Percentiles rank a stretch among this genome's conserved stretches.
Conservation (phyloP, 2,113 vertebrate genomes). For the Hydropotes inermis region DNA sequence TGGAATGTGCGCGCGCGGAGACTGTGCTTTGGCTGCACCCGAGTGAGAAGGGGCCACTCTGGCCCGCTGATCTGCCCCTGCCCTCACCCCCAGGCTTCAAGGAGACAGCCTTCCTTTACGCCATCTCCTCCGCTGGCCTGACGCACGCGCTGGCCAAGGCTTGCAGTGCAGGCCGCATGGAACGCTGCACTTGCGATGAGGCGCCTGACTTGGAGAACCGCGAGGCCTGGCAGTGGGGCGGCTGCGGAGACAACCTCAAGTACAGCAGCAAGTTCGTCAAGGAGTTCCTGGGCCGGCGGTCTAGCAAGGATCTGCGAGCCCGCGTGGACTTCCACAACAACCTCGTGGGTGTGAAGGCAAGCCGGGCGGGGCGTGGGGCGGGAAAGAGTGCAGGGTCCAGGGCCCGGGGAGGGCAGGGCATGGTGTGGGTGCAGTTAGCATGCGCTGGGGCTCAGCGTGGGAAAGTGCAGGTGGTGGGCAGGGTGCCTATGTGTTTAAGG, state of each 20-base stretch:
- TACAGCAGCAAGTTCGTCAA: constrained; percentile 99
- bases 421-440: not conserved
- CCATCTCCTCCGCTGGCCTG: constrained; percentile 95
- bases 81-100: constrained; percentile 88
- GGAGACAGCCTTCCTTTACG: constrained; percentile 96
- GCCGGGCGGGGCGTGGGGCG: not conserved
- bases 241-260: constrained; percentile 98
- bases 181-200: constrained; percentile 98
- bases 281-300: constrained; percentile 96
- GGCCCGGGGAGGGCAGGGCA: rapidly evolving
- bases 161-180: constrained; percentile 96
- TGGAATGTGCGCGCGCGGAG: not conserved
- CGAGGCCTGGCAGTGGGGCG: constrained; percentile 98
- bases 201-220: constrained; percentile 97
- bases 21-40: rapidly evolving
- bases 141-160: constrained; percentile 97
- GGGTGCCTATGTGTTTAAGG: not conserved
- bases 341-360: constrained; percentile 97
- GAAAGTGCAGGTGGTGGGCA: rapidly evolving
- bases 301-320: constrained; percentile 95
- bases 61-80: not conserved
- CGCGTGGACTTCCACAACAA: constrained; percentile 98
- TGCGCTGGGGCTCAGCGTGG: not conserved
- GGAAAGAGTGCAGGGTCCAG: rapidly evolving
- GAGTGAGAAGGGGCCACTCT: not conserved